Percentiles rank a stretch among this genome's conserved stretches.
phyloP scores from a whole-genome alignment of 2,113 vertebrate genomes.

The Neofelis nebulosa region DNA sequence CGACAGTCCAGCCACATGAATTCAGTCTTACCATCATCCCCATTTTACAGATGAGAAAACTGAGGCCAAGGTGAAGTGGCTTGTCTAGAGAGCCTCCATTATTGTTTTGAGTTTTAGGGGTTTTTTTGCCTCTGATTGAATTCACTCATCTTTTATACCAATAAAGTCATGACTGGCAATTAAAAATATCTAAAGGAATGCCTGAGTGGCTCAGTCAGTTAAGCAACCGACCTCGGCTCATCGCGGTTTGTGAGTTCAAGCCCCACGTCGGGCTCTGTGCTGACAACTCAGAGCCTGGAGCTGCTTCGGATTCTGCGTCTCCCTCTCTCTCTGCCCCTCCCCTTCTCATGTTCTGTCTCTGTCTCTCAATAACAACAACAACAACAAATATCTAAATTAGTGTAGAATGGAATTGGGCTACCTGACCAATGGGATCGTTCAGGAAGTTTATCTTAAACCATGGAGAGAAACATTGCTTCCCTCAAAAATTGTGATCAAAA shows the following conservation, averaged over 20 bases:
- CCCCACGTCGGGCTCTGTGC: no score
- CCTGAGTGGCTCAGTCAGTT: no score
- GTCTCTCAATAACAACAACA: no score
- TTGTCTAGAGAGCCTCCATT: not conserved
- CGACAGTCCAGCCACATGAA: not conserved
- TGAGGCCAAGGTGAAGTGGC: not conserved
- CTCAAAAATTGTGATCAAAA: constrained; percentile 18
- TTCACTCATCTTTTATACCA: constrained; percentile 34
- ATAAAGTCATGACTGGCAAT: constrained; percentile 40
- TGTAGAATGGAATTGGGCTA: constrained; percentile 20
- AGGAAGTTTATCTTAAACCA: constrained; percentile 7
- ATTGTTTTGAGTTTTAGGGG: not conserved
- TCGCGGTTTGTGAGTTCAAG: no score
- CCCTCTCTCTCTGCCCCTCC: no score
- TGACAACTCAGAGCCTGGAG: no score
- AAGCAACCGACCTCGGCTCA: no score
- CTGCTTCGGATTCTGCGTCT: no score
- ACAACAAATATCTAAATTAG: constrained; percentile 26
- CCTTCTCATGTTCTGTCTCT: no score
- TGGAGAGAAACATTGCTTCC: constrained; percentile 3
- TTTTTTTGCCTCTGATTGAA: constrained; percentile 5
- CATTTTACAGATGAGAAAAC: not conserved
- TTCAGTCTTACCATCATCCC: not conserved
- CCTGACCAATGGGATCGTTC: not conserved
- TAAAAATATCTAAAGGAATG: constrained; percentile 7